Evolutionary conservation across 2,797 vertebrate species (phyloP), one percentile per base, ranked within the genome.

Genomic region (Onychomys arenicola): DNA sequence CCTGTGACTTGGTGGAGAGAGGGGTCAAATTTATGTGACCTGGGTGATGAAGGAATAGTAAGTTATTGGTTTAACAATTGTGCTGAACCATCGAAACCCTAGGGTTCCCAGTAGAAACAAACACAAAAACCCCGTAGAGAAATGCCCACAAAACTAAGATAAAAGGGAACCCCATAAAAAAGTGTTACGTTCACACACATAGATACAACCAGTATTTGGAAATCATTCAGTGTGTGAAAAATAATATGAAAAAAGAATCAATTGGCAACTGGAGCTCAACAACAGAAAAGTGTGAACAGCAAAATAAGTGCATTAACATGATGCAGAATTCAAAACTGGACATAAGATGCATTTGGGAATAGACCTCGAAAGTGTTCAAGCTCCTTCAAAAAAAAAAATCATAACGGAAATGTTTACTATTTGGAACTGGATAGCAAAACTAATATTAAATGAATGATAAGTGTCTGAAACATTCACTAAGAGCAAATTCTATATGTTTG

Each of bases 291-390:
- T 46, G 7, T 46, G 89, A 82, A 37, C 73, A 12, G 19, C 27
- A 93, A 94, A 92, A 67, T 29, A 55, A 63, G 40, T 73, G 32
- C 73, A 89, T 75, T 84, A 78, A 81, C 91, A 75, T 71, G 2
- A 76, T 69, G 55, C 34, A 59, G 85, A 93, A 40, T 86, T 49
- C 59, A 93, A 89, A n/a, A 63, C 10, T 29, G 5, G 40, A 43
- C 23, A 67, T 94, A 91, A 97, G 32, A 86, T 16, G 6, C 77
- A 34, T 40, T 94, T 90, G 61, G 46, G 88, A 94, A 91, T 65
- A 73, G 29, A 16, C 2, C 81, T 94, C 46, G 57, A 93, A 80
- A 59, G 71, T 12, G 92, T 34, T 94, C 59, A 43, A 57, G 52
- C 34, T 73, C 81, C 73, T 14, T 78, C 32, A 11, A 29, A 32